A percentile compares a stretch with the other conserved stretches of the same genome.
phyloP scores from a whole-genome alignment of 1,140 invertebrate species.

The Hydropsyche tenuis region DNA sequence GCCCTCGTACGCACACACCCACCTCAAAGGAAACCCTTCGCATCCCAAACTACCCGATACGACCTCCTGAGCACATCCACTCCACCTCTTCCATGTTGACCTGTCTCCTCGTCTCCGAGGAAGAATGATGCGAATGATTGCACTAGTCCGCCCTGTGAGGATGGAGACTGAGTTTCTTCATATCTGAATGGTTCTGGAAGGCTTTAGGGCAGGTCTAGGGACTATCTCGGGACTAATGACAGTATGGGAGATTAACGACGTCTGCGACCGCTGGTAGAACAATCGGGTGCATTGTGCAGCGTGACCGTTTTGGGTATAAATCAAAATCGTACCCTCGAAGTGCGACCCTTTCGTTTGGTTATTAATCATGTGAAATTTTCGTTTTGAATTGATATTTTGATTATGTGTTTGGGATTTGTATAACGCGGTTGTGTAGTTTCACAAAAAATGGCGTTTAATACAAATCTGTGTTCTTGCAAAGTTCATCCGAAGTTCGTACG shows the following conservation, averaged over 20 bases:
- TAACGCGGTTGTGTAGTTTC: too few species aligned
- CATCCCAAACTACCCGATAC: too few species aligned
- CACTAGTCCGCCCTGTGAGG: too few species aligned
- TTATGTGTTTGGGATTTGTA: too few species aligned
- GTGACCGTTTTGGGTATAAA: not conserved
- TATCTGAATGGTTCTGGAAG: conserved; percentile 13
- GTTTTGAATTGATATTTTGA: too few species aligned
- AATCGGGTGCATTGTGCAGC: conserved; percentile 10
- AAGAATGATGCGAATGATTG: conserved; percentile 19
- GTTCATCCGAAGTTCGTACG: too few species aligned
- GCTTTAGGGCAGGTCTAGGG: conserved; percentile 15
- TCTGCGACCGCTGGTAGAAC: conserved; percentile 4
- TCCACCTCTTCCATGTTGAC: conserved; percentile 41
- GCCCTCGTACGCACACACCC: not conserved
- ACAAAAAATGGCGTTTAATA: too few species aligned
- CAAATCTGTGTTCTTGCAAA: too few species aligned
- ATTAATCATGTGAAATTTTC: conserved; percentile 3
- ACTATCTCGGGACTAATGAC: conserved; percentile 35
- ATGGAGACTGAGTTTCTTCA: conserved; percentile 38
- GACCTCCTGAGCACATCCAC: conserved; percentile 13
- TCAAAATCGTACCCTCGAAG: conserved; percentile 29
- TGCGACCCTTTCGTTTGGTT: not conserved
- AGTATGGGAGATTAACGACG: conserved; percentile 24
- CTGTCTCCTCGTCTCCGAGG: conserved; percentile 11
- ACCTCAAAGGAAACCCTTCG: not conserved